These are phyloP conservation scores for Metalampra italica DNA, from an alignment of 2,888 invertebrate species.

Conservation along the genomic window DNA sequence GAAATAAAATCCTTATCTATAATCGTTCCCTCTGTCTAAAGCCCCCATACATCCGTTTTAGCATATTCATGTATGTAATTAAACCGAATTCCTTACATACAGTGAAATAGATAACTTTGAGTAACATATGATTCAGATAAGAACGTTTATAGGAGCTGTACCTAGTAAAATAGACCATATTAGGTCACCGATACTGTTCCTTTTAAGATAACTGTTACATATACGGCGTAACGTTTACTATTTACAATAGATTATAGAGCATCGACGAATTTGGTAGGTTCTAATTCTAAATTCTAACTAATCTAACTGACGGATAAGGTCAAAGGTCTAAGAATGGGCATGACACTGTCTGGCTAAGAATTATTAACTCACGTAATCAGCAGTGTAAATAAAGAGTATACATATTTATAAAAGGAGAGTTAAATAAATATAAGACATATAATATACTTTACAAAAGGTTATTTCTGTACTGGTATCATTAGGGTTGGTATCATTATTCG, in stretches of 20 bases:
- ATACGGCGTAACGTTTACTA: not conserved
- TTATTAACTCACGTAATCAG: too few relatives aligned
- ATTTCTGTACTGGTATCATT: too few relatives aligned
- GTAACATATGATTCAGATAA: not conserved
- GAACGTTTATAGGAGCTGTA: not conserved
- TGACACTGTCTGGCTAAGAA: too few relatives aligned
- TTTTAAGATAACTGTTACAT: not conserved
- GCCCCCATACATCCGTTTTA: slow-evolving; percentile 38
- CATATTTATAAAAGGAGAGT: too few relatives aligned
- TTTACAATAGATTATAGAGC: not conserved
- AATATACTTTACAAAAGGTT: too few relatives aligned
- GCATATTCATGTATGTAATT: not conserved
- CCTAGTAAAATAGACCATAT: not conserved
- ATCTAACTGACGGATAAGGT: not conserved
- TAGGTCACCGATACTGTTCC: not conserved
- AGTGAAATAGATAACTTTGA: not conserved
- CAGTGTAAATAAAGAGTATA: too few relatives aligned
- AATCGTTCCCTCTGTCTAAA: too few relatives aligned
- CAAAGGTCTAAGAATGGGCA: too few relatives aligned
- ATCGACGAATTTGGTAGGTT: not conserved
- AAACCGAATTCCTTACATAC: not conserved
- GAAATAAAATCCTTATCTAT: slow-evolving; percentile 39
- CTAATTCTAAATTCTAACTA: not conserved
- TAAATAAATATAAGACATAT: too few relatives aligned
- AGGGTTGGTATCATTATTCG: too few relatives aligned